phyloP scores from a whole-genome alignment of 2,113 vertebrate genomes.

The Calyptomena viridis region DNA sequence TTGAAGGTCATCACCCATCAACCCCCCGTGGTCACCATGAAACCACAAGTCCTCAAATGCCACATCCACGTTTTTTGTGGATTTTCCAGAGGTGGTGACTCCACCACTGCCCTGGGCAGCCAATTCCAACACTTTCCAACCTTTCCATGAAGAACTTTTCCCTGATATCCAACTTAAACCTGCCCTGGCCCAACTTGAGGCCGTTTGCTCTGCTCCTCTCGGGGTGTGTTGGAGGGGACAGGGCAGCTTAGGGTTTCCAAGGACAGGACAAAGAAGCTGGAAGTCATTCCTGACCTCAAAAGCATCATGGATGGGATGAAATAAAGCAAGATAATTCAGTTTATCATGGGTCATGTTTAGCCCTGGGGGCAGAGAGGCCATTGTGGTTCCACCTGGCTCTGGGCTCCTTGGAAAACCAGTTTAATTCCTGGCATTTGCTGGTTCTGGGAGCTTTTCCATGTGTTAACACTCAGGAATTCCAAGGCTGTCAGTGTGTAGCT shows the following conservation, averaged over 20 bases:
- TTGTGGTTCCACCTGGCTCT: neutral
- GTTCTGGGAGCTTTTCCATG: neutral
- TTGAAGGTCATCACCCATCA: neutral
- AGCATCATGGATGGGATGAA: neutral
- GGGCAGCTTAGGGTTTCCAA: neutral
- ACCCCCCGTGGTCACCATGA: neutral
- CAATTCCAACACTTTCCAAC: neutral
- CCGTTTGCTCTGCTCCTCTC: neutral
- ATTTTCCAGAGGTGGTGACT: neutral
- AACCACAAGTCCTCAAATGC: neutral
- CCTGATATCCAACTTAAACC: neutral
- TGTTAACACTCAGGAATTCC: accelerated
- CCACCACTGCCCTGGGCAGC: neutral
- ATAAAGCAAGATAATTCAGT: too few relatives aligned
- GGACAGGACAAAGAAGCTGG: neutral
- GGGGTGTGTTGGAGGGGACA: neutral
- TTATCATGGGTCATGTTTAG: too few relatives aligned
- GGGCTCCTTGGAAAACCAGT: neutral
- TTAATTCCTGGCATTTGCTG: neutral
- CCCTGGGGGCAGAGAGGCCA: neutral
- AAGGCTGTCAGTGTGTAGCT: neutral
- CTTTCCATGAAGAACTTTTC: neutral
- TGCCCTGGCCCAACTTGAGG: accelerated
- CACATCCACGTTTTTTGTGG: neutral
- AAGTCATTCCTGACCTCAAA: neutral